Evolutionary conservation across 2,797 vertebrate genomes (phyloP), one percentile per base, ranked within the genome.

Genomic region (Momotus momota): DNA sequence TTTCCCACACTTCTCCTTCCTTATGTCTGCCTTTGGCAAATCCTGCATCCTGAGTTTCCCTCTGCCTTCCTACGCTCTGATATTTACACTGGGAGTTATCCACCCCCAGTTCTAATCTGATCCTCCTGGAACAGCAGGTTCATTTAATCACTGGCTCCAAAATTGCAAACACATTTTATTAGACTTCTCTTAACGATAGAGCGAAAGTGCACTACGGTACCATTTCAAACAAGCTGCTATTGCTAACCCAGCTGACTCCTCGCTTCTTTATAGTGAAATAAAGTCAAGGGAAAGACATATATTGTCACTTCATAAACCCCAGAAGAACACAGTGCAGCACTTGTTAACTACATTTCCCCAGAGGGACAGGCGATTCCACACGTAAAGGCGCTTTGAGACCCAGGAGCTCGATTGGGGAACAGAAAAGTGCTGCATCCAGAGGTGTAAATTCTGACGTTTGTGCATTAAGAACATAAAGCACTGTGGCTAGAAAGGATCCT

Each of bases 131-230:
- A 95, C 91, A 95, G 81, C 82, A 94, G 83, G 66, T 92, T 94
- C 83, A 92, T 92, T 97, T 96, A 96, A 97, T 96, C 95, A 92
- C 64, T 2, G 7, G 43, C 90, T 93, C 88, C 71, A 71, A 94
- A 95, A 95, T 18, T 70, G 74, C 81, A 85, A 86, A 69, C 45
- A 66, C 77, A 88, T 95, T 95, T 94, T 93, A 94, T 96, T 93
- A 96, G 91, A 51, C 88, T 93, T 21, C 93, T 81, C 38, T 48
- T 48, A 92, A 71, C 2, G 29, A 81, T 57, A 80, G 48, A 88
- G 21, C 9, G 90, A 91, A 70, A 90, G 88, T 57, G 74, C 52
- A 43, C 52, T 60, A 57, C 78, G 88, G 81, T 21, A 64, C 73
- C 62, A 69, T 41, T 86, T 27, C 60, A 45, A 90, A 77, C 62